Evolutionary conservation across 2,113 vertebrate species (phyloP).

Genomic region (Acrocephalus arundinaceus): DNA sequence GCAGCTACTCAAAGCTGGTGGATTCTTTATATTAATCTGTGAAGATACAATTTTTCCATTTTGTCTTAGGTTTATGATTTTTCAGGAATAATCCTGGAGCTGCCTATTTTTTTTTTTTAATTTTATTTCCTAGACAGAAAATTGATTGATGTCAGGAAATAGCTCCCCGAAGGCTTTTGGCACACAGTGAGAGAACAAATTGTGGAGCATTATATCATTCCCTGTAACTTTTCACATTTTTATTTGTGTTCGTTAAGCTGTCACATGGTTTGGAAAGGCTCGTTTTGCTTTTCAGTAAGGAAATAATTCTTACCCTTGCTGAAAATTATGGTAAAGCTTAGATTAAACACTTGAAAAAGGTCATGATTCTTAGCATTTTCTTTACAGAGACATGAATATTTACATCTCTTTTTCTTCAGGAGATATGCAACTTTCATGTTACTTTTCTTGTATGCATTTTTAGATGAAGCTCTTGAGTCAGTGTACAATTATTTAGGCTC

Average conservation of each 20-base stretch:
- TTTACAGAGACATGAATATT: not conserved
- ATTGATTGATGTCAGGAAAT: not conserved
- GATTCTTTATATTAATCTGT: not conserved
- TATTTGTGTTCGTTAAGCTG: not conserved
- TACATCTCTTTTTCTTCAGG: not conserved
- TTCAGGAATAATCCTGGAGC: not conserved
- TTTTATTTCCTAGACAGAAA: not conserved
- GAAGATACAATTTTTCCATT: not conserved
- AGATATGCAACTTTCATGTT: not conserved
- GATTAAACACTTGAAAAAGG: not conserved
- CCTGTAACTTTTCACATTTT: not conserved
- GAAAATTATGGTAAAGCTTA: not conserved
- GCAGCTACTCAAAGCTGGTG: not conserved
- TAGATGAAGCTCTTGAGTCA: not conserved
- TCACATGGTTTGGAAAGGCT: not conserved
- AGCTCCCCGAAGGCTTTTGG: not conserved
- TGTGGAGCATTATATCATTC: not conserved
- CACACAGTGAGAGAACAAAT: not conserved
- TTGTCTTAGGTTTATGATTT: not conserved
- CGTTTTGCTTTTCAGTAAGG: not conserved
- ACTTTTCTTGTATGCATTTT: not conserved
- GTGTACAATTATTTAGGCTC: not conserved
- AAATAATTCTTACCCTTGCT: not conserved
- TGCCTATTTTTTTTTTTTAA: not conserved
- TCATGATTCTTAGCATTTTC: not conserved